Conservation (phyloP, 2,113 vertebrate species). For the Anseranas semipalmata region DNA sequence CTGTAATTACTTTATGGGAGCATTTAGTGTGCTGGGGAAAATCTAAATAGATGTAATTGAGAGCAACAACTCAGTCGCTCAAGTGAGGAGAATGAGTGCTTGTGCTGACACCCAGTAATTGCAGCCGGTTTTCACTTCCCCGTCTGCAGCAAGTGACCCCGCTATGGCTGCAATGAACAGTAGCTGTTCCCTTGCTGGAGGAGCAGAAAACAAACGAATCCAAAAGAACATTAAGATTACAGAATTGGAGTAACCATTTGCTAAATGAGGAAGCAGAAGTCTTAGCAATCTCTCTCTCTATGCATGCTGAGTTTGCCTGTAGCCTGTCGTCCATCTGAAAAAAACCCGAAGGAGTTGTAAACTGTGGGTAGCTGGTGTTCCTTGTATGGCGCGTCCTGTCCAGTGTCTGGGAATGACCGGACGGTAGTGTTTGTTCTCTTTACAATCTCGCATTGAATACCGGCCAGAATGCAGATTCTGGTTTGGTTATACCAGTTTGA, state of each 20-base stretch:
- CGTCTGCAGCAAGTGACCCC: background rate
- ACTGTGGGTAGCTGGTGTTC: background rate
- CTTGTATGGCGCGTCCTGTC: background rate
- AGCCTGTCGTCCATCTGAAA: background rate
- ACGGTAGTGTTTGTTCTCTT: background rate
- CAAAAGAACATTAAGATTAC: fast-evolving
- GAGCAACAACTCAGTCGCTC: slow-evolving; percentile 12
- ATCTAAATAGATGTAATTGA: slow-evolving; percentile 29
- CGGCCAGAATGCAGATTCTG: background rate
- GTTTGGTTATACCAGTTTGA: background rate
- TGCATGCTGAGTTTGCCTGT: background rate
- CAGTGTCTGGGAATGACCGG: background rate
- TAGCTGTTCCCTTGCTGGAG: background rate
- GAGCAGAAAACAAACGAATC: background rate
- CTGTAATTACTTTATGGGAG: slow-evolving; percentile 23
- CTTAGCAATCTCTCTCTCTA: background rate
- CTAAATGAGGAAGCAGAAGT: background rate
- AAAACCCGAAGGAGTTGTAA: background rate
- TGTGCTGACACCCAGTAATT: background rate
- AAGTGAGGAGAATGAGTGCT: slow-evolving; percentile 5
- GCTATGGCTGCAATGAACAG: background rate
- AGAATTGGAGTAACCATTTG: fast-evolving
- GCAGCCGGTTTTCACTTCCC: background rate
- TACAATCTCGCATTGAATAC: background rate
- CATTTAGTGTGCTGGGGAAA: slow-evolving; percentile 23